Evolutionary conservation across 2,113 vertebrate genomes (phyloP), one percentile per base, ranked within the genome.

Genomic region (Bos javanicus): DNA sequence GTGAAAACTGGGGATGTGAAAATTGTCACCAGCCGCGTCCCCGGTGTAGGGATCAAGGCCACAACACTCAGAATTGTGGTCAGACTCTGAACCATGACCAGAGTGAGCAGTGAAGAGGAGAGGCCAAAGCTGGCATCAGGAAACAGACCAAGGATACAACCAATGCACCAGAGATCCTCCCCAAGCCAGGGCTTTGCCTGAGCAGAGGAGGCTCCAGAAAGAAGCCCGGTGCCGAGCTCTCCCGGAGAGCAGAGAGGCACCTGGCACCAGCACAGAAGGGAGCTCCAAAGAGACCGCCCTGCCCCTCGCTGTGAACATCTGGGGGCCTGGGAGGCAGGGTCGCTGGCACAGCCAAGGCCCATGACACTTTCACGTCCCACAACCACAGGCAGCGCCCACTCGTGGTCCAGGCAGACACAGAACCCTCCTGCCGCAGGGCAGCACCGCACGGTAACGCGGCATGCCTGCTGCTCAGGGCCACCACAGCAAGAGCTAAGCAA

Each of bases 281-380:
- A n/a, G 76, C 36, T 11, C 30, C 2, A 23, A 52, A 5, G 3
- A 67, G 19, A 11, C 48, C 9, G 2, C 16, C 26, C 15, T 10
- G 86, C 26, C 7, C 28, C 74, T 36, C 7, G 0, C 12, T 19
- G 80, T 3, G 26, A 9, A 46, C n/a, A 5, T 19, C 50, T 6
- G 7, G 50, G 16, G 67, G 16, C 39, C 67, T 17, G 6, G 11
- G 30, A 17, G 62, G 43, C 30, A 15, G 54, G 6, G 19, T n/a
- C 2, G 1, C 62, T 6, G 52, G 50, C 60, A 8, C 81, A 17
- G 3, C 23, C 14, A 71, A 9, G 19, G 39, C 14, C 17, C 30
- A 14, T 0, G 1, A 5, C 26, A 23, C 30, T 15, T 17, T 11
- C 28, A 15, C 23, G 11, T 6, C 82, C 3, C 0, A 2, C 30